Percentiles rank a stretch among this genome's conserved stretches.
Evolutionary conservation across 2,797 vertebrate species (phyloP).

Genomic region (Danionella dracula): DNA sequence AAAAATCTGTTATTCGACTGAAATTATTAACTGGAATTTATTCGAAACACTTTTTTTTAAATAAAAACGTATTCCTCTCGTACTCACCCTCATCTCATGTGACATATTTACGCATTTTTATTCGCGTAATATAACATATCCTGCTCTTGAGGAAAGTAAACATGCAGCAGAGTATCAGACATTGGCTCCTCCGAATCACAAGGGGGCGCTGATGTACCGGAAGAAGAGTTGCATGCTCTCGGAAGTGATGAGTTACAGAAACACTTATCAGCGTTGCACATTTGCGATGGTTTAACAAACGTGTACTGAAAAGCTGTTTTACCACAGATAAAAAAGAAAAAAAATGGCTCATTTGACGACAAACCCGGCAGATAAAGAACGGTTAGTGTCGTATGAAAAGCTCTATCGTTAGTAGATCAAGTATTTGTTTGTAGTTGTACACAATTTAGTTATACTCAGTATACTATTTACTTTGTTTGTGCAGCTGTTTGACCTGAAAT

Average conservation of each 20-base stretch:
- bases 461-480: too few species aligned
- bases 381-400: slow-evolving; percentile 56
- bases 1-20: too few species aligned
- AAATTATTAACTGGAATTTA: too few species aligned
- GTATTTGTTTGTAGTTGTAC: too few species aligned
- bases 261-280: background rate
- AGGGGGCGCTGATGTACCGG: background rate
- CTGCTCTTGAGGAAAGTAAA: background rate
- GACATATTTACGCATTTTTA: background rate
- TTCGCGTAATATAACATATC: background rate
- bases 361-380: slow-evolving; percentile 65
- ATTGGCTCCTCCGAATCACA: background rate
- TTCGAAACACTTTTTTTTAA: too few species aligned
- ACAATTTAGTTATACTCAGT: too few species aligned
- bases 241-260: background rate
- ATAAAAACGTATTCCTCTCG: too few species aligned
- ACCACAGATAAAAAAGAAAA: background rate
- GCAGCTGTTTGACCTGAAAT: too few species aligned
- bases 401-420: too few species aligned
- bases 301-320: background rate
- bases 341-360: slow-evolving; percentile 65
- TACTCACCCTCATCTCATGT: background rate
- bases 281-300: background rate
- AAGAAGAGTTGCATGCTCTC: background rate
- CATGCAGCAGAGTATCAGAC: background rate